Evolutionary conservation across 1,140 invertebrate genomes (phyloP), one percentile per base, ranked within the genome.

Genomic region (Bombus cullumanus): DNA sequence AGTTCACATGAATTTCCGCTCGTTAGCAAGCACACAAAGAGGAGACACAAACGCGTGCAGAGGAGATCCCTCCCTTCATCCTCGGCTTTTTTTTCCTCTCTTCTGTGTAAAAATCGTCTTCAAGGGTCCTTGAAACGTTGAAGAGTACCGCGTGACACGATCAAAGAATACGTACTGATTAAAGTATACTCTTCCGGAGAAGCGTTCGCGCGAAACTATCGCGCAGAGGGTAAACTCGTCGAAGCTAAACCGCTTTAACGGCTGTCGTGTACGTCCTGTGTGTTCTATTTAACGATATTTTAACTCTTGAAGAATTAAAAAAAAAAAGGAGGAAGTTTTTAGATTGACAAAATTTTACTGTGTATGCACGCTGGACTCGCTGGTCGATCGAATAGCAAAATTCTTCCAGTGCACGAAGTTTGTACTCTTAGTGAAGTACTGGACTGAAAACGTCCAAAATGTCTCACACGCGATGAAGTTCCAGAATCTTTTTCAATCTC

Each of bases 1-100:
- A 72, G 83, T 83, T 89, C 88, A 75, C 86, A 73, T 81, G 88
- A 88, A 89, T 89, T 84, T 88, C 79, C 87, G 75, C 88, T 89
- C 88, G 87, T 89, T 89, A 89, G 79, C 59, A 57, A 39, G 66
- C 22, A n/a, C 53, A 89, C 87, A 88, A 89, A 89, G 83, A 34
- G 75, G 25, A 75, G 84, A 86, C 87, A 53, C 79, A 77, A 41
- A 71, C 64, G 57, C 78, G 68, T 43, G 57, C 64, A 43, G 39
- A 5, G 10, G 22, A 43, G 75, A 62, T 64, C 25, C 39, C 43
- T 53, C 10, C 43, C 59, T 31, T 68, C 75, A 25, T 47, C 66
- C 76, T 53, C 41, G 25, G 8, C n/a, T 74, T 37, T 15, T 75
- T 74, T 53, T 53, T 1, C 25, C 3, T n/a, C 13, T 37, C 22